Evolutionary conservation across 1,140 invertebrate species (phyloP).

Genomic region (Leptinotarsa lineolata): DNA sequence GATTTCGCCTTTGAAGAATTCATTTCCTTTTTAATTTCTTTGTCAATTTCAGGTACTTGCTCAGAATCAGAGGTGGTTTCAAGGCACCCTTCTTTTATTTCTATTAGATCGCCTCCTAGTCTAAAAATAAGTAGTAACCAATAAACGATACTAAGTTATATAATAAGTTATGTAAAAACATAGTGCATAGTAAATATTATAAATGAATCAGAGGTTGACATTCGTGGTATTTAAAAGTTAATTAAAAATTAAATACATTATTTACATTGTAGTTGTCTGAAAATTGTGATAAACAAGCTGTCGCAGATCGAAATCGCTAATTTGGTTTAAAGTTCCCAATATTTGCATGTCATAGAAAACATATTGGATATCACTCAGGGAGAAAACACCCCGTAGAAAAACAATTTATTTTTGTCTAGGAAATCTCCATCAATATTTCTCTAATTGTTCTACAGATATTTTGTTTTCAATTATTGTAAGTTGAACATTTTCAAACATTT

Average conservation of each 20-base stretch:
- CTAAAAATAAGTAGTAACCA: conserved; percentile 36
- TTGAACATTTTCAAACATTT: too few relatives aligned
- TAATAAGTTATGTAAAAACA: not conserved
- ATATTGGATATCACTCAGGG: too few relatives aligned
- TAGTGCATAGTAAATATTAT: not conserved
- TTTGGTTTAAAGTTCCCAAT: too few relatives aligned
- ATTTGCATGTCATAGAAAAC: too few relatives aligned
- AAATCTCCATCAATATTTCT: too few relatives aligned
- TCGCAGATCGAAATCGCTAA: too few relatives aligned
- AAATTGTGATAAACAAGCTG: too few relatives aligned
- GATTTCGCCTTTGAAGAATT: not conserved
- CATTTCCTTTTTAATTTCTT: conserved; percentile 10
- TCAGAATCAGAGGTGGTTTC: conserved; percentile 27
- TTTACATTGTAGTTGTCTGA: too few relatives aligned
- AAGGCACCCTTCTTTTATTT: conserved; percentile 50
- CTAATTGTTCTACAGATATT: too few relatives aligned
- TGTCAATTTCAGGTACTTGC: conserved; percentile 26
- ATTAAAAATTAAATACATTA: not conserved
- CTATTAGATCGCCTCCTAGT: conserved; percentile 49
- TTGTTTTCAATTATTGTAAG: too few relatives aligned
- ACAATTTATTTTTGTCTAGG: too few relatives aligned
- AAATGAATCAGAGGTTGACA: not conserved
- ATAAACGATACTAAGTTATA: not conserved
- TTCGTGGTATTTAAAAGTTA: not conserved
- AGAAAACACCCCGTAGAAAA: too few relatives aligned